Evolutionary conservation across 2,797 vertebrate species (phyloP).

Genomic region (Parotocinclus haroldoi): DNA sequence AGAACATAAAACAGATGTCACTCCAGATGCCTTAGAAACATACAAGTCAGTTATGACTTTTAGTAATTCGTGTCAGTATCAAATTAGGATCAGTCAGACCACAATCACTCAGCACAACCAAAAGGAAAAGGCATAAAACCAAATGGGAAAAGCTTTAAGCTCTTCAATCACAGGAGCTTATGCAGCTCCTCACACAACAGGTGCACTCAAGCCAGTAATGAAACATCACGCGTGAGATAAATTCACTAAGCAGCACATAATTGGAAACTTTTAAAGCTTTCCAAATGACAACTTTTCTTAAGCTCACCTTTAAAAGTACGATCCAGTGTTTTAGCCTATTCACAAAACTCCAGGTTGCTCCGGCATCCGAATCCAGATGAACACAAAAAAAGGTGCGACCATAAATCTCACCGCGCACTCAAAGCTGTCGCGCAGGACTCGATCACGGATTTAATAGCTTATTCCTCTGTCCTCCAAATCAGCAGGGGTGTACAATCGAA

Average conservation of each 20-base stretch:
- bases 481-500: slow-evolving; percentile 34
- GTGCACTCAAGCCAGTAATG: neutral
- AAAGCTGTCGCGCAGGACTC: slow-evolving; percentile 4
- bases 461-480: slow-evolving; percentile 4
- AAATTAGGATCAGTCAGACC: too few species aligned
- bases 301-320: slow-evolving; percentile 56
- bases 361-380: slow-evolving; percentile 53
- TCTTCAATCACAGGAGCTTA: too few species aligned
- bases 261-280: neutral
- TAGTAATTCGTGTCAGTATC: too few species aligned
- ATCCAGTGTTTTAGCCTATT: slow-evolving; percentile 23
- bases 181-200: neutral
- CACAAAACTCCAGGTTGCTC: slow-evolving; percentile 24
- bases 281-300: neutral
- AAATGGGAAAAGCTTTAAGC: too few species aligned
- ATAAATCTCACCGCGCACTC: slow-evolving; percentile 30
- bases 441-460: slow-evolving; percentile 5
- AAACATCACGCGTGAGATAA: neutral
- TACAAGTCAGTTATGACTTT: too few species aligned
- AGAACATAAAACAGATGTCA: too few species aligned
- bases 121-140: too few species aligned
- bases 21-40: too few species aligned
- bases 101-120: too few species aligned
- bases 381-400: slow-evolving; percentile 27
- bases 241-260: neutral